Percentiles rank a stretch among this genome's conserved stretches.
Conservation (phyloP, 2,113 vertebrate genomes). For the Labrus mixtus region DNA sequence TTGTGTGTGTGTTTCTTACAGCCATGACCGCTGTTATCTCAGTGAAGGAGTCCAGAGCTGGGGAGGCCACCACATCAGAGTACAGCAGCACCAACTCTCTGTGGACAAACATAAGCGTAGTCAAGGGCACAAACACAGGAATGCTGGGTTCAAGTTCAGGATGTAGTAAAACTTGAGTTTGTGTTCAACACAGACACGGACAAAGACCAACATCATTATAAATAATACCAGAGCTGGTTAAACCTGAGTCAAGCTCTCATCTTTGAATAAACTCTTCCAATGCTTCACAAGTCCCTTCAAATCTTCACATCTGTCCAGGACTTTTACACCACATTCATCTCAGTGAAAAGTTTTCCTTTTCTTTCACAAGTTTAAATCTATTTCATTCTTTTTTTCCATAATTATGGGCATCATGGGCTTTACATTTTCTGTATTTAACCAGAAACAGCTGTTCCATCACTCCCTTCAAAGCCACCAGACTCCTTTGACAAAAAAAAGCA, state of each 20-base stretch:
- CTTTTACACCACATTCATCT: too few relatives aligned
- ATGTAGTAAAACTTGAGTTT: neutral
- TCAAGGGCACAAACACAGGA: slow-evolving; percentile 17
- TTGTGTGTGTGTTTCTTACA: slow-evolving; percentile 82
- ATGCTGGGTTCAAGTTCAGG: neutral
- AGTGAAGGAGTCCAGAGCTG: slow-evolving; percentile 83
- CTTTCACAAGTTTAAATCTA: too few relatives aligned
- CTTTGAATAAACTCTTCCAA: neutral
- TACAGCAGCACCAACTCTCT: slow-evolving; percentile 86
- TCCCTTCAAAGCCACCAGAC: too few relatives aligned
- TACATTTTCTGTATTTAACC: too few relatives aligned
- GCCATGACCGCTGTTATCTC: slow-evolving; percentile 87
- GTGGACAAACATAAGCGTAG: slow-evolving; percentile 3
- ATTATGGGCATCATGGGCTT: too few relatives aligned
- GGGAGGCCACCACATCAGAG: slow-evolving; percentile 87
- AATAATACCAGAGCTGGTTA: neutral
- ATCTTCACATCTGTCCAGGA: too few relatives aligned
- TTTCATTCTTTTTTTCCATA: too few relatives aligned
- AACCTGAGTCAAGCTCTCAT: neutral
- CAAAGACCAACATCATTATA: neutral
- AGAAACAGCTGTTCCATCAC: too few relatives aligned
- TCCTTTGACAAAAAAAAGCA: too few relatives aligned
- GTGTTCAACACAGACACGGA: neutral
- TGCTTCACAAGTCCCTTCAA: neutral
- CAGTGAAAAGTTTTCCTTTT: too few relatives aligned